Percentiles rank a stretch among this genome's conserved stretches.
These are phyloP conservation scores for Leguminivora glycinivorella DNA, from an alignment of 1,140 invertebrate species.

Conservation along the genomic window DNA sequence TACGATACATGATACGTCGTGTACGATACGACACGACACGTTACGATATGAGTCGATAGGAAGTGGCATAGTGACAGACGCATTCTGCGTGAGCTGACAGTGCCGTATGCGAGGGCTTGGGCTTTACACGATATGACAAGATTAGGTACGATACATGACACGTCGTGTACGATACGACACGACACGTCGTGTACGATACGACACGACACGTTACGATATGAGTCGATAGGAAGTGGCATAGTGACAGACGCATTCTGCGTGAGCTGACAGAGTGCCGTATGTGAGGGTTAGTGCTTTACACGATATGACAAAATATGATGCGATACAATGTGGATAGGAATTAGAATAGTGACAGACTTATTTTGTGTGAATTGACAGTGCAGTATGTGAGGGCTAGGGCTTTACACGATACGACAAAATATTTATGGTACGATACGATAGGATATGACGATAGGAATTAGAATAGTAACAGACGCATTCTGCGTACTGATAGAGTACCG, in stretches of 20 bases:
- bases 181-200: background rate
- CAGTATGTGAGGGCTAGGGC: background rate
- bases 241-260: slow-evolving; percentile 16
- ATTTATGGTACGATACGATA: background rate
- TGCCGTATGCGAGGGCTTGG: background rate
- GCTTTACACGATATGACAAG: background rate
- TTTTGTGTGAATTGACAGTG: background rate
- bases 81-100: slow-evolving; percentile 16
- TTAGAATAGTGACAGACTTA: slow-evolving; percentile 16
- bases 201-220: background rate
- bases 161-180: background rate
- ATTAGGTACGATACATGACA: background rate
- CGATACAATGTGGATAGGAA: background rate
- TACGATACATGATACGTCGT: too few species aligned
- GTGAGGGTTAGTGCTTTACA: background rate
- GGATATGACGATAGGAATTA: background rate
- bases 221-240: background rate
- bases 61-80: slow-evolving; percentile 24
- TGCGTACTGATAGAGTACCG: background rate
- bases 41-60: background rate
- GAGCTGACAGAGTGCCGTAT: background rate
- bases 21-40: background rate
- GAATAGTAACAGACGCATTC: slow-evolving; percentile 12
- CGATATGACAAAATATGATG: background rate
- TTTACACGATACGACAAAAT: background rate